A percentile compares a stretch with the other conserved stretches of the same genome.
Evolutionary conservation across 2,888 invertebrate genomes (phyloP).

Genomic region (Drosophila mimica): DNA sequence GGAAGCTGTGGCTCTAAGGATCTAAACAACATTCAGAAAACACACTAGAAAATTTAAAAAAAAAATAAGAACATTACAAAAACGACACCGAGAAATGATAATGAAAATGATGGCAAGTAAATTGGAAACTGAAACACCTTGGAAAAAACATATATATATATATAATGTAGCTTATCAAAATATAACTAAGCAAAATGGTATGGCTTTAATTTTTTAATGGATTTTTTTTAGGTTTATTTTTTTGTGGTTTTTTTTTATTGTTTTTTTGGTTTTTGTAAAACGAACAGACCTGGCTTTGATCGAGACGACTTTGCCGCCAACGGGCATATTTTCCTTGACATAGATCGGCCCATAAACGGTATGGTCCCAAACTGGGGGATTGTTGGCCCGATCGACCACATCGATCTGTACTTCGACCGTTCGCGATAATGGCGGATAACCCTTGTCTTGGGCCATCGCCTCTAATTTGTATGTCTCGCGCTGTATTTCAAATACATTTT

Average conservation of each 20-base stretch:
- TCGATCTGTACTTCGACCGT: slow-evolving; percentile 99
- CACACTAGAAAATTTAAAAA: slow-evolving; percentile 29
- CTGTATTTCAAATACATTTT: slow-evolving; percentile 85
- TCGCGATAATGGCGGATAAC: slow-evolving; percentile 96
- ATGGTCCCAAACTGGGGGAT: slow-evolving; percentile 98
- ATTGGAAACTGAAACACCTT: slow-evolving; percentile 36
- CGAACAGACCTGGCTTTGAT: slow-evolving; percentile 98
- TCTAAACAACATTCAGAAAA: slow-evolving; percentile 46
- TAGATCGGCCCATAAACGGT: slow-evolving; percentile 98
- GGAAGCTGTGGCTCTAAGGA: background rate
- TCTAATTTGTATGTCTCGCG: slow-evolving; percentile 99
- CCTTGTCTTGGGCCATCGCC: slow-evolving; percentile 99
- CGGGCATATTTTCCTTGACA: slow-evolving; percentile 98
- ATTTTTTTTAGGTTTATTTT: slow-evolving; percentile 25
- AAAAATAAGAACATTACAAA: slow-evolving; percentile 23
- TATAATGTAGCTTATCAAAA: slow-evolving; percentile 36
- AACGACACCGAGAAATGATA: slow-evolving; percentile 44
- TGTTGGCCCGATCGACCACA: slow-evolving; percentile 99
- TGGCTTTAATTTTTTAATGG: slow-evolving; percentile 15
- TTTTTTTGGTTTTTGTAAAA: slow-evolving; percentile 53
- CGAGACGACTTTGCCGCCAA: slow-evolving; percentile 98
- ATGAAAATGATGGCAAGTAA: slow-evolving; percentile 18
- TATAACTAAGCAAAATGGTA: slow-evolving; percentile 65
- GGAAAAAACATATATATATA: slow-evolving; percentile 25
- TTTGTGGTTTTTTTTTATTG: slow-evolving; percentile 13